Evolutionary conservation across 2,113 vertebrate genomes (phyloP).

Genomic region (Megaceryle torquata): DNA sequence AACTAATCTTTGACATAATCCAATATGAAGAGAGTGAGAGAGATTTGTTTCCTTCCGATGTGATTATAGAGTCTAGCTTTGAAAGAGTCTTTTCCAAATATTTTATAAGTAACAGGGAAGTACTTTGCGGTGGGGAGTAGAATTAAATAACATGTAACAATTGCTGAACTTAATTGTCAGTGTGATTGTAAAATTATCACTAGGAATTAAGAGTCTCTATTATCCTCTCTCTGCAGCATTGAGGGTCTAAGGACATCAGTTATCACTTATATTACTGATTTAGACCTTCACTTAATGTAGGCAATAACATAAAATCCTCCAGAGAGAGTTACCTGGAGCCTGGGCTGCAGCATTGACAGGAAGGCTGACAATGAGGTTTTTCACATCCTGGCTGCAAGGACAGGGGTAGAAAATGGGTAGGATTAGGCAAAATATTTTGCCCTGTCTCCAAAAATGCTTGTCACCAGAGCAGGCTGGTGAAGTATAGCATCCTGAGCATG

Average conservation of each 20-base stretch:
- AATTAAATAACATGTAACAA: neutral
- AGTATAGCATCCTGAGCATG: neutral
- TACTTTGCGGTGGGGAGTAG: neutral
- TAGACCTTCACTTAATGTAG: neutral
- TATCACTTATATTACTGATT: neutral
- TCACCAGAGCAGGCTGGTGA: neutral
- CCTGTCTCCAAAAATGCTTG: neutral
- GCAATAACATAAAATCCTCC: neutral
- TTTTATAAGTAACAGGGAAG: neutral
- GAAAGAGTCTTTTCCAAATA: conserved; percentile 11
- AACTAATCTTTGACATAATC: conserved; percentile 73
- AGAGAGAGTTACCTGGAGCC: neutral
- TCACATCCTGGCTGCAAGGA: neutral
- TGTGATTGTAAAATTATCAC: neutral
- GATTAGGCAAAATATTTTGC: neutral
- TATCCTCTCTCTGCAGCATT: neutral
- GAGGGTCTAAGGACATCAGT: neutral
- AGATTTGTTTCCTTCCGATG: conserved; percentile 58
- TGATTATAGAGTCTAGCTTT: conserved; percentile 7
- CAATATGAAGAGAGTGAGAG: conserved; percentile 60
- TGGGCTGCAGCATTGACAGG: neutral
- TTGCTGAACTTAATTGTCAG: neutral
- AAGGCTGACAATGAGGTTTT: neutral
- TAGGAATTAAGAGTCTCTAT: neutral
- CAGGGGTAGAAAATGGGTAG: neutral